phyloP scores from a whole-genome alignment of 2,888 invertebrate species.

The Crematogaster levior region DNA sequence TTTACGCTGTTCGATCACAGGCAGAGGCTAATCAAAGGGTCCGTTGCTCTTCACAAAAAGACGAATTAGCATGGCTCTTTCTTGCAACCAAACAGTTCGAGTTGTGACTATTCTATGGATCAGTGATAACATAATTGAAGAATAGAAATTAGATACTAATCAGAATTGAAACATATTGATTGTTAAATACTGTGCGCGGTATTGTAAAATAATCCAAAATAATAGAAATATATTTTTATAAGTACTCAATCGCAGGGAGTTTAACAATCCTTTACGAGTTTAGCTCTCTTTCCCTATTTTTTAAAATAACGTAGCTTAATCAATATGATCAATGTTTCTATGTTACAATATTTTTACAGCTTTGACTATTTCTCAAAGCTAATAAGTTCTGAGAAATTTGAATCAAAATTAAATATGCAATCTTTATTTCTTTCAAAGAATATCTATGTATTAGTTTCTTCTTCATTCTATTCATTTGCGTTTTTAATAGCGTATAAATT shows the following conservation, averaged over 20 bases:
- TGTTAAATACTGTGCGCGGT: background rate
- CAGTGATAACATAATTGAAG: background rate
- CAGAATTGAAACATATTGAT: background rate
- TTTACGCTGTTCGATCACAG: slow-evolving; percentile 53
- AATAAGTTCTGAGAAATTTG: background rate
- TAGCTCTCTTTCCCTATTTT: background rate
- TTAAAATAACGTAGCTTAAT: background rate
- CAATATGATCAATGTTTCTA: too few relatives aligned
- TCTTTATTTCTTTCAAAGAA: background rate
- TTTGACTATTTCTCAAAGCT: background rate
- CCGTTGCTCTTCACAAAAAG: slow-evolving; percentile 6
- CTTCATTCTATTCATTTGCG: background rate
- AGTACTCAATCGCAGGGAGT: background rate
- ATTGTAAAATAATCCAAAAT: background rate
- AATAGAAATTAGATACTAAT: background rate
- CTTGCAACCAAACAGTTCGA: slow-evolving; percentile 14
- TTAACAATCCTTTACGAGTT: background rate
- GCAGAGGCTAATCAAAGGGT: slow-evolving; percentile 31
- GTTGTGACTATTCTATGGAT: background rate
- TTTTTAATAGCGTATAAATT: background rate
- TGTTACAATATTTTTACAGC: background rate
- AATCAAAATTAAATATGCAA: background rate
- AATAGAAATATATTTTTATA: background rate
- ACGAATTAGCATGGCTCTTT: slow-evolving; percentile 34
- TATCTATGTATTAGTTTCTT: background rate